phyloP scores from a whole-genome alignment of 2,888 invertebrate species.

The Conomelus anceps region DNA sequence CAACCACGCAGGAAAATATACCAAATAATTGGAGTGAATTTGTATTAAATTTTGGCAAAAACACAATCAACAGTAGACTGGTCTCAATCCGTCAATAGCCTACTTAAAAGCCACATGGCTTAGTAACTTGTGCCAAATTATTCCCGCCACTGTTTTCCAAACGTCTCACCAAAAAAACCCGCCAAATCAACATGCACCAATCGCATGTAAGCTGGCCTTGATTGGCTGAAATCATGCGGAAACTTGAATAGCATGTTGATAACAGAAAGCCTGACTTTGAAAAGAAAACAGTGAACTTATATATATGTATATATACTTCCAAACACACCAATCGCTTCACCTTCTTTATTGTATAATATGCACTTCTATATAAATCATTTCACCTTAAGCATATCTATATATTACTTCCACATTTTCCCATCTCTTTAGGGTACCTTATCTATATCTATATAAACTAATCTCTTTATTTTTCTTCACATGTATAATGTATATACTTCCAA shows the following conservation, averaged over 20 bases:
- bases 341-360: neutral
- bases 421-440: too few relatives aligned
- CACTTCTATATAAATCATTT: neutral
- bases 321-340: too few relatives aligned
- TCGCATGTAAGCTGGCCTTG: neutral
- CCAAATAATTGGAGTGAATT: too few relatives aligned
- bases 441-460: too few relatives aligned
- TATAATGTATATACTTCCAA: neutral
- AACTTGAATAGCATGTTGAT: neutral
- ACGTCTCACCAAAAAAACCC: neutral
- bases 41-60: neutral
- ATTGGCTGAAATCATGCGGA: neutral
- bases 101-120: neutral
- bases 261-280: neutral
- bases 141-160: neutral
- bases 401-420: too few relatives aligned
- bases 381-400: too few relatives aligned
- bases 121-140: neutral
- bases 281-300: too few relatives aligned
- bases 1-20: too few relatives aligned
- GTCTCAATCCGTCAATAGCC: neutral
- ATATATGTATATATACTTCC: neutral
- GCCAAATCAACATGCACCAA: neutral
- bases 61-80: neutral
- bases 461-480: too few relatives aligned